A percentile compares a stretch with the other conserved stretches of the same genome.
Conservation (phyloP, 1,140 invertebrate species). For the Ceratitis capitata region DNA sequence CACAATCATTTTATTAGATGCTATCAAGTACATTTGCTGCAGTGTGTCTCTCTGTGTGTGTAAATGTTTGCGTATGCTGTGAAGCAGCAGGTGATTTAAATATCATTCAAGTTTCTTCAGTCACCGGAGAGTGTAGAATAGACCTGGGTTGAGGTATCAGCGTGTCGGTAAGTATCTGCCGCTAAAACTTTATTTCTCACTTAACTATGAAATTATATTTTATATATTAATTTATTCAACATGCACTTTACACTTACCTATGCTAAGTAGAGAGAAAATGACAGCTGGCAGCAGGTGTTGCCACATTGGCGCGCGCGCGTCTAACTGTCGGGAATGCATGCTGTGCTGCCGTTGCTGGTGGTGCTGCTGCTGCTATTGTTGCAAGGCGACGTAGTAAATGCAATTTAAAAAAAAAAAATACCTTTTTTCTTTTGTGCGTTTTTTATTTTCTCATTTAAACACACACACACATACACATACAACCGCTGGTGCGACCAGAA, state of each 20-base stretch:
- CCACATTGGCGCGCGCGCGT: slow-evolving; percentile 10
- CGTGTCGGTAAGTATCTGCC: no score
- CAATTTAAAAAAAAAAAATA: no score
- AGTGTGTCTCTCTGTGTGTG: not conserved
- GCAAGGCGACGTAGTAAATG: no score
- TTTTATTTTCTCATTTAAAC: no score
- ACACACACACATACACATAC: no score
- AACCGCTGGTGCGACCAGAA: no score
- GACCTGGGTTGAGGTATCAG: no score
- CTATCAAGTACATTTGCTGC: not conserved
- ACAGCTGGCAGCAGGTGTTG: slow-evolving; percentile 18
- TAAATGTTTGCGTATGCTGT: not conserved
- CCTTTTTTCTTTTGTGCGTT: no score
- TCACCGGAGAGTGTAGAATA: no score
- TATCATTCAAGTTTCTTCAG: not conserved
- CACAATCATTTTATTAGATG: not conserved
- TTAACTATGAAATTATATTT: not conserved
- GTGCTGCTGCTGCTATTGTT: not conserved
- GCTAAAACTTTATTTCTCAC: not conserved
- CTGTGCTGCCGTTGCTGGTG: not conserved
- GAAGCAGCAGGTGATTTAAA: not conserved
- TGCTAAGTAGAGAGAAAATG: slow-evolving; percentile 7
- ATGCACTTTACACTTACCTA: slow-evolving; percentile 32
- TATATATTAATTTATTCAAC: slow-evolving; percentile 5
- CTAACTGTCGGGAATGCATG: not conserved